Evolutionary conservation across 1,140 invertebrate genomes (phyloP).

Genomic region (Macrobrachium nipponense): DNA sequence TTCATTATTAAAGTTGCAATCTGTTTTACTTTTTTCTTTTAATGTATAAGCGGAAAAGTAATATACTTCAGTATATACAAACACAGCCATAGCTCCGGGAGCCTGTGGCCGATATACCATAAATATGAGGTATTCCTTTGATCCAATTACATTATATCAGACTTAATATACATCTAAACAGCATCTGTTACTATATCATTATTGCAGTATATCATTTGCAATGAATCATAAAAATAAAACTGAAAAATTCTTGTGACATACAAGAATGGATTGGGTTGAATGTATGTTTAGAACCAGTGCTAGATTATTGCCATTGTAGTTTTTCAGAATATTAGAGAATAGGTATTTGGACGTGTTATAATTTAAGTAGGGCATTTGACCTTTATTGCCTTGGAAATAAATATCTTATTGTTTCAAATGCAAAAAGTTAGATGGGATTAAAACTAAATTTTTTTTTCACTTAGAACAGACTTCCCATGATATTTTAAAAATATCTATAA

Average conservation of each 20-base stretch:
- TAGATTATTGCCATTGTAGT: no score
- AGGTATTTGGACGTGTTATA: no score
- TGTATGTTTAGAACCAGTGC: background rate
- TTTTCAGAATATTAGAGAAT: no score
- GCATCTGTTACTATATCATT: slow-evolving; percentile 37
- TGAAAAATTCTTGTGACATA: background rate
- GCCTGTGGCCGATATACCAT: slow-evolving; percentile 48
- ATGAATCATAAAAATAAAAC: background rate
- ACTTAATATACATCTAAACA: slow-evolving; percentile 29
- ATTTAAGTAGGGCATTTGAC: no score
- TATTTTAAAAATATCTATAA: no score
- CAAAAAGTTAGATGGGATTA: no score
- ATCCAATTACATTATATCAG: slow-evolving; percentile 38
- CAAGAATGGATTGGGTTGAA: background rate
- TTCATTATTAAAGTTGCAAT: slow-evolving; percentile 9
- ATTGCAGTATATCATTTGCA: slow-evolving; percentile 22
- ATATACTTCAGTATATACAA: slow-evolving; percentile 34
- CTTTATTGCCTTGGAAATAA: no score
- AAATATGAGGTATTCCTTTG: slow-evolving; percentile 43
- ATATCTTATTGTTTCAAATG: no score
- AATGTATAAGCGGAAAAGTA: background rate
- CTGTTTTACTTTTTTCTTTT: background rate
- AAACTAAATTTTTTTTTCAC: no score
- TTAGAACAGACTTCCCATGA: no score
- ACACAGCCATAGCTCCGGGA: slow-evolving; percentile 48